phyloP scores from a whole-genome alignment of 2,888 invertebrate genomes.

The Watsonalla binaria region DNA sequence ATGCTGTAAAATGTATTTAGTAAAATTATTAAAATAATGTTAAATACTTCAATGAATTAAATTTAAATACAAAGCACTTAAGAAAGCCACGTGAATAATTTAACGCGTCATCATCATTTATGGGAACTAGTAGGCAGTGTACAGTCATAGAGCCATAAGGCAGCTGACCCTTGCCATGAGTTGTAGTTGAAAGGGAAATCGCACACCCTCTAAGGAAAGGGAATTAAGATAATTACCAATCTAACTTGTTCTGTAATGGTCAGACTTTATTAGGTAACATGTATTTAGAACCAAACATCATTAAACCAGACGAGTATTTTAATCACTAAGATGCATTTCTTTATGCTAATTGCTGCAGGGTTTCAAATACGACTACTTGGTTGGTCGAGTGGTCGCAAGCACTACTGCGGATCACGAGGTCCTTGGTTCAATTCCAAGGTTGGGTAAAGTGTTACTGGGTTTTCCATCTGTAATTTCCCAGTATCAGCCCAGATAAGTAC shows the following conservation, averaged over 20 bases:
- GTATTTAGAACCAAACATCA: background rate
- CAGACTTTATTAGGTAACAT: background rate
- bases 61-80: background rate
- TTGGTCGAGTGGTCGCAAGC: no score
- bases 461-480: no score
- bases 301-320: background rate
- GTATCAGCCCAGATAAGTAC: no score
- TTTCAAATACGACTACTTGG: no score
- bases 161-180: slow-evolving; percentile 19
- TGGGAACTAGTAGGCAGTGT: slow-evolving; percentile 7
- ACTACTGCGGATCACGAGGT: no score
- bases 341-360: background rate
- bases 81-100: slow-evolving; percentile 1
- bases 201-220: slow-evolving; percentile 13
- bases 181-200: slow-evolving; percentile 38
- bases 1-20: no score
- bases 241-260: slow-evolving; percentile 16
- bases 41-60: no score
- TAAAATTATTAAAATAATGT: no score
- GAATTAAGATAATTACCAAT: slow-evolving; percentile 24
- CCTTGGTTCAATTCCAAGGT: no score
- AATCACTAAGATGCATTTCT: background rate
- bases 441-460: no score
- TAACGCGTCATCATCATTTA: slow-evolving; percentile 17
- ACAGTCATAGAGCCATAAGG: slow-evolving; percentile 12